Conservation (phyloP, 2,797 vertebrate genomes). For the Anableps anableps region DNA sequence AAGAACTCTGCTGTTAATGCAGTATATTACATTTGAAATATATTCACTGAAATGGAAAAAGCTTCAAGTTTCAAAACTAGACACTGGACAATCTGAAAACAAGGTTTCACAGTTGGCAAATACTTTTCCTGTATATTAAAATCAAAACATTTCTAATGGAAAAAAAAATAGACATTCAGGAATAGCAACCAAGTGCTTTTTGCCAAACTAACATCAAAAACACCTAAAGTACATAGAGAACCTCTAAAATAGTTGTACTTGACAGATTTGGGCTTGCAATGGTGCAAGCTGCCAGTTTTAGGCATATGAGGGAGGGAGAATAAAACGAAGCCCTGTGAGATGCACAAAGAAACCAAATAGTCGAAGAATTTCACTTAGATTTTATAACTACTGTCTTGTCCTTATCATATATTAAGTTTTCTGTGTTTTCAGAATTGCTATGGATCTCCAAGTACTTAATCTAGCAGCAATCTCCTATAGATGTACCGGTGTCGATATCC, state of each 20-base stretch:
- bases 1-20: conserved; percentile 45
- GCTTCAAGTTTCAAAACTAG: not conserved
- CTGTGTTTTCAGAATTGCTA: not conserved
- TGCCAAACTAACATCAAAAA: too few species aligned
- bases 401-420: not conserved
- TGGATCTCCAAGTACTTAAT: not conserved
- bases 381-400: not conserved
- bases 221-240: not conserved
- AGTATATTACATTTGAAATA: conserved; percentile 4
- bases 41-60: not conserved
- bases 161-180: too few species aligned
- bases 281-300: not conserved
- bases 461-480: not conserved
- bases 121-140: not conserved
- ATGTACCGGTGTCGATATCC: too few species aligned
- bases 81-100: not conserved
- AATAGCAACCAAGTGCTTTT: too few species aligned
- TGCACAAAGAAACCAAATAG: not conserved
- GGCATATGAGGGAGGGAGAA: not conserved
- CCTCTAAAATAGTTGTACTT: not conserved
- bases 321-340: too few species aligned
- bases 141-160: too few species aligned
- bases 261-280: not conserved
- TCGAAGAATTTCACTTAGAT: not conserved
- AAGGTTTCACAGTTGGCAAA: not conserved